Evolutionary conservation across 2,113 vertebrate genomes (phyloP).

Genomic region (Mobula hypostoma): DNA sequence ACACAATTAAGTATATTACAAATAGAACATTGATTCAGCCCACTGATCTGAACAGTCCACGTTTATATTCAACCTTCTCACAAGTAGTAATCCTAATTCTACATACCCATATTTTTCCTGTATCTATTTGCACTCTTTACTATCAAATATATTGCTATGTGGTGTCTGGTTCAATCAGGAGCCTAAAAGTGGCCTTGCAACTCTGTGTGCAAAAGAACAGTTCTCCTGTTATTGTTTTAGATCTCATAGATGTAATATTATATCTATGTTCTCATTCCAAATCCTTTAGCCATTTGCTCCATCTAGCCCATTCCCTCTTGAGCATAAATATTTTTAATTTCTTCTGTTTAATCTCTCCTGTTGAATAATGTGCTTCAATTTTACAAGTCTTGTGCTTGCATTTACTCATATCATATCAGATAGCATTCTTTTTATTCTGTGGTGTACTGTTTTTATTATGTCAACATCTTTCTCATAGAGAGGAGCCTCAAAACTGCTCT

Average conservation of each 20-base stretch:
- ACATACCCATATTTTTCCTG: not conserved
- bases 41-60: not conserved
- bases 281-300: not conserved
- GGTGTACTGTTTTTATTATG: not conserved
- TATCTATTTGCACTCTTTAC: not conserved
- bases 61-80: not conserved
- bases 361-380: not conserved
- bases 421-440: not conserved
- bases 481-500: not conserved
- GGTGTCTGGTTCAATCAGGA: not conserved
- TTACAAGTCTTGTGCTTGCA: not conserved
- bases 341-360: not conserved
- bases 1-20: not conserved
- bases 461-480: not conserved
- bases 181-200: not conserved
- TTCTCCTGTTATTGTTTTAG: not conserved
- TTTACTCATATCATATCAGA: not conserved
- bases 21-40: not conserved
- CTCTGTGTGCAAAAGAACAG: not conserved
- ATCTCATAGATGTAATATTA: not conserved
- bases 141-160: not conserved
- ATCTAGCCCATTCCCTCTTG: not conserved
- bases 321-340: not conserved
- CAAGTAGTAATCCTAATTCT: not conserved
- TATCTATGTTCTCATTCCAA: conserved; percentile 6